These are phyloP conservation scores for Mormyrus hasselquistii DNA, from an alignment of 2,797 vertebrate genomes.

Conservation along the genomic window DNA sequence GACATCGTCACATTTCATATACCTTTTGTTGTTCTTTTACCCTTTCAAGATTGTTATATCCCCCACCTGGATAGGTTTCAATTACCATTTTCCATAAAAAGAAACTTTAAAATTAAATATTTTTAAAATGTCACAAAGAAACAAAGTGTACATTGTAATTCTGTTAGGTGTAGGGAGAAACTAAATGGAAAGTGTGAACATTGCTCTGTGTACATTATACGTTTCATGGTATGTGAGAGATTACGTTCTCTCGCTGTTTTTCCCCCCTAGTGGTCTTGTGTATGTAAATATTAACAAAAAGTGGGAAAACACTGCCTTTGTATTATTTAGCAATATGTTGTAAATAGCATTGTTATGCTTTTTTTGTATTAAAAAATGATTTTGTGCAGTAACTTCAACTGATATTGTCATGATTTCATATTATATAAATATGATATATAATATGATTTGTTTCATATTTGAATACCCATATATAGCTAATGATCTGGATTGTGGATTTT, in stretches of 20 bases:
- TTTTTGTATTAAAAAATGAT: slow-evolving; percentile 44
- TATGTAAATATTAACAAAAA: slow-evolving; percentile 81
- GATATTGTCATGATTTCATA: slow-evolving; percentile 68
- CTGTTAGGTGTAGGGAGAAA: not conserved
- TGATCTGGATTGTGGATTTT: slow-evolving; percentile 79
- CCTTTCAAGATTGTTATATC: not conserved
- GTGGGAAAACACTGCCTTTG: slow-evolving; percentile 95
- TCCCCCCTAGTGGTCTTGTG: slow-evolving; percentile 60
- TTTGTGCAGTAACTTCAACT: slow-evolving; percentile 84
- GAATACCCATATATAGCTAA: slow-evolving; percentile 60
- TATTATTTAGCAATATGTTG: slow-evolving; percentile 99
- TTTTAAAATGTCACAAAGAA: not conserved
- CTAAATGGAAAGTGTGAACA: slow-evolving; percentile 8
- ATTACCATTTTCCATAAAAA: not conserved
- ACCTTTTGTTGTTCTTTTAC: not conserved
- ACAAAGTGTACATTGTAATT: slow-evolving; percentile 1
- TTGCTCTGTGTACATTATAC: slow-evolving; percentile 25
- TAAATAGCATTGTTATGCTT: slow-evolving; percentile 89
- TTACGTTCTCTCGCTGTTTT: slow-evolving; percentile 46
- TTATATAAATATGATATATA: slow-evolving; percentile 30
- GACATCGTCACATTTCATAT: not conserved
- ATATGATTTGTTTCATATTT: slow-evolving; percentile 22
- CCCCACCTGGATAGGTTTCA: not conserved
- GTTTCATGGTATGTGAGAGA: slow-evolving; percentile 57
- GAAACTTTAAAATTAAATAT: not conserved